These are phyloP conservation scores for Myotis planiceps DNA, from an alignment of 2,797 vertebrate genomes.

Conservation along the genomic window DNA sequence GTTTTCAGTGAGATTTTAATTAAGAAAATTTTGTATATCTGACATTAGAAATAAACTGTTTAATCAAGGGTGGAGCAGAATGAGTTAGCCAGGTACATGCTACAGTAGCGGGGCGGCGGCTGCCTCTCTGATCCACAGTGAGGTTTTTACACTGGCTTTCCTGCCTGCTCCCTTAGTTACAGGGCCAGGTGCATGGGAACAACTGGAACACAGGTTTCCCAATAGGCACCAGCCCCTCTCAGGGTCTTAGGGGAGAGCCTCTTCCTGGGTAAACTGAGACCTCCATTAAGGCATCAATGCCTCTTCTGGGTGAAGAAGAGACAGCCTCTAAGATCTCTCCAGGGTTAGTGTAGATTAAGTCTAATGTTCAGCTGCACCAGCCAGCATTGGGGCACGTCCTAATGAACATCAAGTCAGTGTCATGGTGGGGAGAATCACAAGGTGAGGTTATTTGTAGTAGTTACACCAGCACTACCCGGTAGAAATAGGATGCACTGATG, in stretches of 20 bases:
- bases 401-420: neutral
- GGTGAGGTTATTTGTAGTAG: neutral
- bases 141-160: neutral
- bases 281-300: neutral
- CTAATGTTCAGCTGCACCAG: neutral
- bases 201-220: neutral
- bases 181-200: neutral
- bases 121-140: neutral
- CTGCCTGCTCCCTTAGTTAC: neutral
- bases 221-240: neutral
- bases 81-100: neutral
- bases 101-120: no score
- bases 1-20: neutral
- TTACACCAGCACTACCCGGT: neutral
- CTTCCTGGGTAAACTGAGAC: neutral
- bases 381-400: neutral
- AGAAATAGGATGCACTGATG: neutral
- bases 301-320: neutral
- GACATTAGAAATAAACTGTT: neutral
- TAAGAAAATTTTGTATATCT: neutral
- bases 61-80: neutral
- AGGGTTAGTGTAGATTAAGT: neutral
- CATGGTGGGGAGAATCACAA: neutral
- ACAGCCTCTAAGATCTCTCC: neutral
- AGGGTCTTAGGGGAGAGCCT: neutral